Conservation (phyloP, 2,888 invertebrate genomes). For the Pasiphila rectangulata region DNA sequence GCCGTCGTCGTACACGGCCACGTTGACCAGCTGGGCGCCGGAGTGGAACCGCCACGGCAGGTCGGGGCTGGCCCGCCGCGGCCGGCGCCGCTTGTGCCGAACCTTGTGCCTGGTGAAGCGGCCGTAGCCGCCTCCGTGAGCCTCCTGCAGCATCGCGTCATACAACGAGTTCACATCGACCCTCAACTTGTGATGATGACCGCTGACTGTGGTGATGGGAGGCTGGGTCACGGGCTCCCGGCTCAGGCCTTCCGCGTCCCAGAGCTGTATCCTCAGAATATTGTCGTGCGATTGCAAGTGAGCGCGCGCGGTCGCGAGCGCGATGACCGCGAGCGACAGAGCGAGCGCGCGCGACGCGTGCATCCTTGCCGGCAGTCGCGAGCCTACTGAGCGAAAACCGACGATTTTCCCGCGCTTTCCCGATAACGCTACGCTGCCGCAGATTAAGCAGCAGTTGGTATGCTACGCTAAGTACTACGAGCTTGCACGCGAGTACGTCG, state of each 20-base stretch:
- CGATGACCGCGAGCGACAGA: constrained; percentile 59
- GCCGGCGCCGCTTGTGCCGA: constrained; percentile 72
- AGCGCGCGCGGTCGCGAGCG: constrained; percentile 65
- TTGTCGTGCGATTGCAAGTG: constrained; percentile 72
- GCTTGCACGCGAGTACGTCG: constrained; percentile 31
- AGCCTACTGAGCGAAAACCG: constrained; percentile 64
- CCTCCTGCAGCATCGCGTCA: constrained; percentile 70
- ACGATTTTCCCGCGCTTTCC: constrained; percentile 76
- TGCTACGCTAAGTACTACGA: constrained; percentile 28
- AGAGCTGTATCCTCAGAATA: constrained; percentile 71
- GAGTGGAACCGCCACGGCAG: constrained; percentile 78
- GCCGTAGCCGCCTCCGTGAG: constrained; percentile 56
- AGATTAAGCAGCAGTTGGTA: constrained; percentile 21
- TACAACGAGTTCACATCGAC: constrained; percentile 67
- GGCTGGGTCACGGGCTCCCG: constrained; percentile 54
- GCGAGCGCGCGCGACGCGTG: constrained; percentile 61
- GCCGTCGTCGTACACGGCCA: constrained; percentile 76
- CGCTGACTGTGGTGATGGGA: constrained; percentile 41
- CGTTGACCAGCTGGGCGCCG: constrained; percentile 75
- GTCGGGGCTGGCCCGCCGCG: constrained; percentile 61
- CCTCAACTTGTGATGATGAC: constrained; percentile 55
- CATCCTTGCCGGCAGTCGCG: constrained; percentile 70
- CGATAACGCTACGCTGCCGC: constrained; percentile 59
- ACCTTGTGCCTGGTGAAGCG: constrained; percentile 71
- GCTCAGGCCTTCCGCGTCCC: constrained; percentile 74